A percentile compares a stretch with the other conserved stretches of the same genome.
These are phyloP conservation scores for Melanotus villosus DNA, from an alignment of 2,888 invertebrate genomes.

Conservation along the genomic window DNA sequence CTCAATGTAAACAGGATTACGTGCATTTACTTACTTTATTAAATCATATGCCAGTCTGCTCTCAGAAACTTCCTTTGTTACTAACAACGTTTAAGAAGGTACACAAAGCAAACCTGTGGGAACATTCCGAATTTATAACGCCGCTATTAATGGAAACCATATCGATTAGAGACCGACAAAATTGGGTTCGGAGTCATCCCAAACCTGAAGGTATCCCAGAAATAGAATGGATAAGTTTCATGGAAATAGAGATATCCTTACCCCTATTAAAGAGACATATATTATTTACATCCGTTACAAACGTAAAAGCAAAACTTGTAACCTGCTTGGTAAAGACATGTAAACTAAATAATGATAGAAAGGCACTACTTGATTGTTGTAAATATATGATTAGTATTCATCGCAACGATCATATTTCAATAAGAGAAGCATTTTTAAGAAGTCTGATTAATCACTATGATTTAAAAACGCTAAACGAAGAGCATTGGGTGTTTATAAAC, in stretches of 20 bases:
- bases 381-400: conserved; percentile 8
- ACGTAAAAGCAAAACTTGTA: not conserved
- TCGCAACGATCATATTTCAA: not conserved
- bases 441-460: not conserved
- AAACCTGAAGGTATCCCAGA: not conserved
- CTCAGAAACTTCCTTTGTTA: not conserved
- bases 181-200: not conserved
- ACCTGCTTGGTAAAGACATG: conserved; percentile 23
- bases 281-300: not conserved
- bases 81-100: conserved; percentile 1
- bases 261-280: conserved; percentile 29
- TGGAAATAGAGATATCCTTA: conserved; percentile 17
- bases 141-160: conserved; percentile 15
- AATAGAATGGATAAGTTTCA: conserved; percentile 10
- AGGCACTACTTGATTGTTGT: conserved; percentile 6
- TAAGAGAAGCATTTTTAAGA: not conserved
- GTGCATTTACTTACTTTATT: not conserved
- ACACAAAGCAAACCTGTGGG: conserved; percentile 18
- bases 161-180: conserved; percentile 2
- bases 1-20: too few species aligned
- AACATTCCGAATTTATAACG: not conserved
- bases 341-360: conserved; percentile 20
- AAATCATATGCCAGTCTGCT: not conserved
- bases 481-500: not conserved
- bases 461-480: not conserved